phyloP scores from a whole-genome alignment of 1,140 invertebrate genomes.

The Bombus picipes region DNA sequence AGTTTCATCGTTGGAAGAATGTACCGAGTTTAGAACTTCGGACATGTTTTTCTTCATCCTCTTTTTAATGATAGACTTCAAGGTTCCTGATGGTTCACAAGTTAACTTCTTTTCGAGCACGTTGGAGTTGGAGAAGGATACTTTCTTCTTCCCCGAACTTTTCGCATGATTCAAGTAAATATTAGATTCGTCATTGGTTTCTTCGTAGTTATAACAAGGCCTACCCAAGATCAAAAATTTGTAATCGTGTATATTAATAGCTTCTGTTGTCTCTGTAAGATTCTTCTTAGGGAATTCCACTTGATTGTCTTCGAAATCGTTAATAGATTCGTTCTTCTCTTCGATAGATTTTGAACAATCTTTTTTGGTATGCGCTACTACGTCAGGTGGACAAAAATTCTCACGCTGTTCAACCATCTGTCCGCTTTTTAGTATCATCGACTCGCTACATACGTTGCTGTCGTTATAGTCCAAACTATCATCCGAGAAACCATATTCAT shows the following conservation, averaged over 20 bases:
- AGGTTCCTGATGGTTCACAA: neutral
- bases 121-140: conserved; percentile 60
- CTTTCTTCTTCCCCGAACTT: conserved; percentile 60
- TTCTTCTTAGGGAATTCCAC: conserved; percentile 68
- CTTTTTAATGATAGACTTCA: conserved; percentile 69
- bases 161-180: neutral
- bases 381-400: conserved; percentile 69
- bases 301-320: conserved; percentile 59
- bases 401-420: conserved; percentile 28
- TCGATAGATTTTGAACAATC: conserved; percentile 23
- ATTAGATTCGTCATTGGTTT: conserved; percentile 9
- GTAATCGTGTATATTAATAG: conserved; percentile 55
- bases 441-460: neutral
- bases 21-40: neutral
- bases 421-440: neutral
- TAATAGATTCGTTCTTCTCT: conserved; percentile 1
- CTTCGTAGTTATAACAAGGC: conserved; percentile 19
- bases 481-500: conserved; percentile 70
- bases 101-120: neutral
- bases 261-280: neutral
- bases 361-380: conserved; percentile 73
- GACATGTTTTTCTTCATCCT: conserved; percentile 22
- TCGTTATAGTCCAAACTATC: conserved; percentile 72
- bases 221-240: conserved; percentile 61
- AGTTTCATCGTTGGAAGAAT: conserved; percentile 41